Base-by-base conservation (phyloP, 2,113 vertebrate species). In the Phylloscopus trochilus region DNA sequence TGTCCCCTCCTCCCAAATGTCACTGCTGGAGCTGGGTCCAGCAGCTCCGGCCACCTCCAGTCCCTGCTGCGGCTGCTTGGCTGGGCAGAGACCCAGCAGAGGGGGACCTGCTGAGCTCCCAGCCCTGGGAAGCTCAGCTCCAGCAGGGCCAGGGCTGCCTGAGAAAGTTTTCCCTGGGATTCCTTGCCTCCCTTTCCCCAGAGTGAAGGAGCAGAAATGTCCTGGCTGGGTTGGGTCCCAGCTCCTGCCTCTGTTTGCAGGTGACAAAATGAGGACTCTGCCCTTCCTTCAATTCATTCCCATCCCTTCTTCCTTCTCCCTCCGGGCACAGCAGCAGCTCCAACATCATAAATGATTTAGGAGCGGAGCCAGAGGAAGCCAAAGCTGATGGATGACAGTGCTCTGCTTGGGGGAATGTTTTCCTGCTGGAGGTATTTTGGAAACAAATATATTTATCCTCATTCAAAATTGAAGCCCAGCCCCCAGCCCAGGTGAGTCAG, bases 401-500 rank as follows among this genome's bases (percentile, higher is more conserved):
- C 33, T 43, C 56, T 75, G 82, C 51, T 92, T 20, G 59, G 51
- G 67, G 35, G 72, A 68, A 85, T 55, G 69, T 85, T 95, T 85
- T 72, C 78, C 66, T 73, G 86, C 49, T 33, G 69, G 88, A 91
- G 82, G n/a, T 41, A 84, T 95, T 75, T 92, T 58, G 58, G 87
- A 91, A 96, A 92, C 83, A 87, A 84, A 91, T 87, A 35, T 30
- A 87, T 91, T 89, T 84, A 47, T 85, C 67, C 49, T 89, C 49
- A 27, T 68, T 31, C 24, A 41, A 10, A 87, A 83, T 0, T 2
- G 14, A 69, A 66, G 31, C 2, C 0, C 72, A 41, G 20, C 62
- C 60, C 77, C 53, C 37, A 8, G 3, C 10, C 49, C 1, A 0
- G n/a, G 7, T 83, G 89, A 83, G 2, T 91, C 87, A 67, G 37